Conservation (phyloP, 2,888 invertebrate species). For the Tortricodes alternella region DNA sequence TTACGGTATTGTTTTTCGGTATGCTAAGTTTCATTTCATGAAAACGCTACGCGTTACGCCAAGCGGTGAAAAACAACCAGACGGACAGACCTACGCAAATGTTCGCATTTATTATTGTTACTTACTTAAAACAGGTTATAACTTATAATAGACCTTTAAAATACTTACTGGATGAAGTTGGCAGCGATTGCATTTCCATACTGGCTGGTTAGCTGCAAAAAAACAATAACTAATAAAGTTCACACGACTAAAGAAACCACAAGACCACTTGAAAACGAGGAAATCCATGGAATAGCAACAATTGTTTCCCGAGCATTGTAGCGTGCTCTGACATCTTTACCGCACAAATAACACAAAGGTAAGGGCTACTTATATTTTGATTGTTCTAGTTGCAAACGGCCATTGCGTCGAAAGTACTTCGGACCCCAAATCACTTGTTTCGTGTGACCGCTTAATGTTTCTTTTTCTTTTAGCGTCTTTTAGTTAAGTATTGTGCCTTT, state of each 20-base stretch:
- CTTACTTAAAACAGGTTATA: no score
- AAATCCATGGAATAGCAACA: constrained; percentile 67
- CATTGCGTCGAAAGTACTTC: constrained; percentile 51
- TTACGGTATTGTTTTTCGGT: no score
- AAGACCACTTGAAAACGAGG: constrained; percentile 58
- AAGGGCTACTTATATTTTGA: constrained; percentile 64
- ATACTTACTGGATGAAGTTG: constrained; percentile 63
- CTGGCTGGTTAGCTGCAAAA: constrained; percentile 17
- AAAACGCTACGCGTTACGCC: no score
- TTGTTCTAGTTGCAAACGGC: constrained; percentile 60
- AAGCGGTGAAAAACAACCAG: no score
- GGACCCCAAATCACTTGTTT: constrained; percentile 37
- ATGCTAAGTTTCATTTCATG: no score
- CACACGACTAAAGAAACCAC: constrained; percentile 41
- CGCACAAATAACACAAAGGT: constrained; percentile 49
- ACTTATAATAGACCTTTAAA: not conserved
- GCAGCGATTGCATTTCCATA: constrained; percentile 58
- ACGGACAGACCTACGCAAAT: no score
- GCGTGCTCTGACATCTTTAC: constrained; percentile 69
- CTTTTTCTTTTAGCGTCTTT: constrained; percentile 20
- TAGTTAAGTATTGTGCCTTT: constrained; percentile 7
- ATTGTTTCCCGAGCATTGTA: constrained; percentile 69
- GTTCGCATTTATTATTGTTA: no score
- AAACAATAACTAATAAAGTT: constrained; percentile 36
- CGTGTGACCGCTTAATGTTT: constrained; percentile 26